These are phyloP conservation scores for Brachypteracias leptosomus DNA, from an alignment of 2,113 vertebrate genomes.

Conservation along the genomic window DNA sequence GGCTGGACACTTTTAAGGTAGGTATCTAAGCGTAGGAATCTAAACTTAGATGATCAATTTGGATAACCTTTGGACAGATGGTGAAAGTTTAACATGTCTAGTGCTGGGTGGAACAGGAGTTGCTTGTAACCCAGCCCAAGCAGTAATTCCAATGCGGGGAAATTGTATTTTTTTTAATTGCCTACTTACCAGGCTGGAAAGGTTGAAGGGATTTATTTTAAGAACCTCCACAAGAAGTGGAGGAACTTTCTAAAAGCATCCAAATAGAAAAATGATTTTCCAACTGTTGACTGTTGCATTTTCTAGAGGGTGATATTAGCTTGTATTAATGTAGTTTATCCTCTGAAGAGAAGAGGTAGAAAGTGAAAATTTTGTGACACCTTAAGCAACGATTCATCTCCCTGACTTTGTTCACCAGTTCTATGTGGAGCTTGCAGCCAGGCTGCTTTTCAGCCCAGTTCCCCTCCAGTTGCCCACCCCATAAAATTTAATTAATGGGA, in stretches of 20 bases:
- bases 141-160: neutral
- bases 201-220: constrained; percentile 48
- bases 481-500: neutral
- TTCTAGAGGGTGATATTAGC: neutral
- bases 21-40: neutral
- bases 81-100: neutral
- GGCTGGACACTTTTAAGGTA: neutral
- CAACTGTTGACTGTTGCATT: neutral
- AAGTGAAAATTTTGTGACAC: neutral
- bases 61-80: constrained; percentile 46
- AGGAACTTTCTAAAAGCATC: neutral
- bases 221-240: neutral
- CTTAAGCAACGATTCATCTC: neutral
- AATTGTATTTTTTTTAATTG: constrained; percentile 17
- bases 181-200: constrained; percentile 25
- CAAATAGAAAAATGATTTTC: neutral
- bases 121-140: neutral
- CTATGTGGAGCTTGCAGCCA: neutral
- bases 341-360: neutral
- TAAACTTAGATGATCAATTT: neutral
- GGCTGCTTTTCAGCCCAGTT: neutral
- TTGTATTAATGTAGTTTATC: neutral
- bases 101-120: neutral
- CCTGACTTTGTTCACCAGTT: neutral
- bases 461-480: neutral